Evolutionary conservation across 2,888 invertebrate genomes (phyloP).

Genomic region (Craniophora ligustri): DNA sequence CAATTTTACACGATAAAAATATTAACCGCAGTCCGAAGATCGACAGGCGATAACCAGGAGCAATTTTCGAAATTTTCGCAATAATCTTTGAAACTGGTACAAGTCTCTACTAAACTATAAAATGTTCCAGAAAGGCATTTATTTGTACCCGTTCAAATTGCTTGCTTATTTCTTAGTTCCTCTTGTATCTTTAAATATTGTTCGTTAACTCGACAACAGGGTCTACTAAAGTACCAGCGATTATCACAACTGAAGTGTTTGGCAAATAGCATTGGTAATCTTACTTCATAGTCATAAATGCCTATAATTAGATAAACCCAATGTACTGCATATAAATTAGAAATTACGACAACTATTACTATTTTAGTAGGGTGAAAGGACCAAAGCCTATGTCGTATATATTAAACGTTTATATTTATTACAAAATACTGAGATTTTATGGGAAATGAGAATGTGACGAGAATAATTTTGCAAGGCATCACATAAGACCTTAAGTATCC

Average conservation of each 20-base stretch:
- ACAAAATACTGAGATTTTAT: slow-evolving; percentile 30
- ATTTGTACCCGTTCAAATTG: slow-evolving; percentile 44
- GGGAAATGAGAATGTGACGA: slow-evolving; percentile 10
- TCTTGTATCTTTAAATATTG: slow-evolving; percentile 21
- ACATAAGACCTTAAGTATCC: neutral
- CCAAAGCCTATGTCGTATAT: slow-evolving; percentile 28
- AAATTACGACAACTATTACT: slow-evolving; percentile 48
- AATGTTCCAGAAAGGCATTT: slow-evolving; percentile 46
- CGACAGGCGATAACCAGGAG: slow-evolving; percentile 44
- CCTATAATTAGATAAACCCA: slow-evolving; percentile 53
- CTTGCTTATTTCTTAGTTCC: slow-evolving; percentile 30
- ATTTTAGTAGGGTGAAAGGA: slow-evolving; percentile 49
- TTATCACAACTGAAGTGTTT: slow-evolving; percentile 51
- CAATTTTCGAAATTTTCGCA: slow-evolving; percentile 43
- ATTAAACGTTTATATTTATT: slow-evolving; percentile 31
- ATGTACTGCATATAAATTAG: slow-evolving; percentile 54
- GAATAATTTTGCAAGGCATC: neutral
- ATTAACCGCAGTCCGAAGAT: slow-evolving; percentile 47
- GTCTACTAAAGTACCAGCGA: slow-evolving; percentile 47
- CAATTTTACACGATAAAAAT: slow-evolving; percentile 56
- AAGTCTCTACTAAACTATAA: slow-evolving; percentile 37
- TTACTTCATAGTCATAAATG: slow-evolving; percentile 41
- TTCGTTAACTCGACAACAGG: slow-evolving; percentile 19
- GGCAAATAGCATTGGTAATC: slow-evolving; percentile 36
- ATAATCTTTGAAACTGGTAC: slow-evolving; percentile 31